These are phyloP conservation scores for Scaptomyza graminum DNA, from an alignment of 1,140 invertebrate genomes.

Conservation along the genomic window DNA sequence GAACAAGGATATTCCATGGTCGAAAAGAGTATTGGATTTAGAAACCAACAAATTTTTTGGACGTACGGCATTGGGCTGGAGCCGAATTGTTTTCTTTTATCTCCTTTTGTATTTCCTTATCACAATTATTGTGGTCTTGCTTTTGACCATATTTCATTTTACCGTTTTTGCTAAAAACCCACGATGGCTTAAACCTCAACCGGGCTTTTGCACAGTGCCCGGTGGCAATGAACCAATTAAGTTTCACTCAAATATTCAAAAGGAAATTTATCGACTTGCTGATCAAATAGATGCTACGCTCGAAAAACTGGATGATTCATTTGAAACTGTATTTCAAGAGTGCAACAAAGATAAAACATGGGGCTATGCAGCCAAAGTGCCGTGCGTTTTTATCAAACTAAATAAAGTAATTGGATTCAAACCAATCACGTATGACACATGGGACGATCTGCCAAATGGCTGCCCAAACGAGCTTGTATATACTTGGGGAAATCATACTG, in stretches of 20 bases:
- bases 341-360: slow-evolving; percentile 49
- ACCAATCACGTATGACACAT: slow-evolving; percentile 39
- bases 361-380: slow-evolving; percentile 37
- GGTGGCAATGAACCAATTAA: not conserved
- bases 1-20: slow-evolving; percentile 55
- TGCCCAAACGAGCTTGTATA: not conserved
- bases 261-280: slow-evolving; percentile 19
- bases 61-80: slow-evolving; percentile 50
- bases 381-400: slow-evolving; percentile 53
- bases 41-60: slow-evolving; percentile 38
- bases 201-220: slow-evolving; percentile 50
- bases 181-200: slow-evolving; percentile 17
- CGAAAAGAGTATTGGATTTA: slow-evolving; percentile 46
- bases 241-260: slow-evolving; percentile 5
- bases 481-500: slow-evolving; percentile 14
- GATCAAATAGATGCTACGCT: slow-evolving; percentile 42
- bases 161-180: not conserved
- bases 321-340: slow-evolving; percentile 12
- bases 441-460: slow-evolving; percentile 22
- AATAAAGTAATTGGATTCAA: slow-evolving; percentile 44
- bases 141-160: not conserved
- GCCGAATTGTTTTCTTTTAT: slow-evolving; percentile 45
- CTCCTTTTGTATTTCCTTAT: slow-evolving; percentile 37
- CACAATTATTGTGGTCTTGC: accelerated
- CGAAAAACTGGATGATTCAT: not conserved